Percentiles rank a stretch among this genome's conserved stretches.
Conservation (phyloP, 2,888 invertebrate species). For the Drosophila borealis region DNA sequence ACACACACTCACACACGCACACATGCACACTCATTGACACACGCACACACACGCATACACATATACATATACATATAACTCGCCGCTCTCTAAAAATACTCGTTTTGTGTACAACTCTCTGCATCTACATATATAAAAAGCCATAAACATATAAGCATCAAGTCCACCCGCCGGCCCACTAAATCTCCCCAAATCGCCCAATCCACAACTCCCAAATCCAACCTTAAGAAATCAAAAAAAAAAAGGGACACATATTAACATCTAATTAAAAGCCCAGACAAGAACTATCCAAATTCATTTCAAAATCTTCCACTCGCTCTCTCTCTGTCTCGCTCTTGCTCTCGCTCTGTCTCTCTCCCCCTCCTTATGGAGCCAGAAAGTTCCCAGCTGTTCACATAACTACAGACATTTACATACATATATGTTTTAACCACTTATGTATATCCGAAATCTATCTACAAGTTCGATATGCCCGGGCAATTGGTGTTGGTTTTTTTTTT, state of each 20-base stretch:
- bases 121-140: slow-evolving; percentile 60
- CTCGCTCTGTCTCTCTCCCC: background rate
- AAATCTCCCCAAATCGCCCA: too few relatives aligned
- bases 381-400: slow-evolving; percentile 20
- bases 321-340: slow-evolving; percentile 4
- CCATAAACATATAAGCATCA: slow-evolving; percentile 56
- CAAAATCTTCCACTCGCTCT: slow-evolving; percentile 1
- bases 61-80: slow-evolving; percentile 8
- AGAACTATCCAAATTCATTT: slow-evolving; percentile 21
- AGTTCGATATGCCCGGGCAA: slow-evolving; percentile 14
- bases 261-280: slow-evolving; percentile 33
- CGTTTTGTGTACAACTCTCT: slow-evolving; percentile 63
- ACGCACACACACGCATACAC: slow-evolving; percentile 17
- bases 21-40: slow-evolving; percentile 12
- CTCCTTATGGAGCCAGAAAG: too few relatives aligned
- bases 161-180: slow-evolving; percentile 28
- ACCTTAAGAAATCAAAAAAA: background rate
- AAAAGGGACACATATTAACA: slow-evolving; percentile 30
- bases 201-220: background rate
- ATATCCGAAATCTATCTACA: slow-evolving; percentile 21
- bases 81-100: slow-evolving; percentile 63
- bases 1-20: slow-evolving; percentile 27
- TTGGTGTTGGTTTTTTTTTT: slow-evolving; percentile 22
- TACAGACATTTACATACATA: slow-evolving; percentile 46
- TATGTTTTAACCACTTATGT: slow-evolving; percentile 34